Conservation (phyloP, 2,888 invertebrate species). For the Mythimna albipuncta region DNA sequence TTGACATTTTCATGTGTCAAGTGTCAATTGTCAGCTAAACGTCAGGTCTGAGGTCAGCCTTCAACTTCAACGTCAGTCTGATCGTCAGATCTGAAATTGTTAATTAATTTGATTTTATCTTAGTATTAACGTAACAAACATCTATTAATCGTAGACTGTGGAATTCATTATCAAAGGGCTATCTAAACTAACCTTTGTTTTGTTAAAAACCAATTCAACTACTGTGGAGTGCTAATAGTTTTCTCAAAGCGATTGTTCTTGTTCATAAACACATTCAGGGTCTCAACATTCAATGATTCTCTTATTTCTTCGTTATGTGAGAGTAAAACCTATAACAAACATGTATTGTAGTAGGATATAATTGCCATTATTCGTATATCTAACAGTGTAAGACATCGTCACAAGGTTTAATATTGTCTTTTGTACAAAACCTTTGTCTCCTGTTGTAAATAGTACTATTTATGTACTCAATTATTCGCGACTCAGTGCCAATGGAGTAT, state of each 20-base stretch:
- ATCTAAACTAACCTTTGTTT: slow-evolving; percentile 7
- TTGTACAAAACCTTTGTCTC: not conserved
- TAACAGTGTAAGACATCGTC: slow-evolving; percentile 15
- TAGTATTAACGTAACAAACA: too few relatives aligned
- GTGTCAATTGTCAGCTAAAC: too few relatives aligned
- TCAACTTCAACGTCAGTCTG: not conserved
- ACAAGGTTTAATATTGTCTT: slow-evolving; percentile 18
- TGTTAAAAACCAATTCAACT: not conserved
- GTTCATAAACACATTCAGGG: slow-evolving; percentile 9
- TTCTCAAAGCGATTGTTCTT: not conserved
- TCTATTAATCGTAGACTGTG: not conserved
- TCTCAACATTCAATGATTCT: slow-evolving; percentile 16
- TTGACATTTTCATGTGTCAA: too few relatives aligned
- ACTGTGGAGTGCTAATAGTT: slow-evolving; percentile 2
- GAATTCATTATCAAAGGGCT: not conserved
- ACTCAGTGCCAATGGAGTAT: slow-evolving; percentile 80
- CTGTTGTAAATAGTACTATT: slow-evolving; percentile 40
- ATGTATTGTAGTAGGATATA: slow-evolving; percentile 30
- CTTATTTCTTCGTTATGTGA: slow-evolving; percentile 14
- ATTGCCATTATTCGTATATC: slow-evolving; percentile 11
- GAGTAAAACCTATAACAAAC: slow-evolving; percentile 22
- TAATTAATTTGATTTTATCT: slow-evolving; percentile 18
- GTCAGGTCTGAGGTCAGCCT: too few relatives aligned
- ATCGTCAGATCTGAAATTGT: slow-evolving; percentile 1
- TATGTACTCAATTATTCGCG: slow-evolving; percentile 67